Evolutionary conservation across 2,113 vertebrate genomes (phyloP).

Genomic region (Cyprinodon variegatus): DNA sequence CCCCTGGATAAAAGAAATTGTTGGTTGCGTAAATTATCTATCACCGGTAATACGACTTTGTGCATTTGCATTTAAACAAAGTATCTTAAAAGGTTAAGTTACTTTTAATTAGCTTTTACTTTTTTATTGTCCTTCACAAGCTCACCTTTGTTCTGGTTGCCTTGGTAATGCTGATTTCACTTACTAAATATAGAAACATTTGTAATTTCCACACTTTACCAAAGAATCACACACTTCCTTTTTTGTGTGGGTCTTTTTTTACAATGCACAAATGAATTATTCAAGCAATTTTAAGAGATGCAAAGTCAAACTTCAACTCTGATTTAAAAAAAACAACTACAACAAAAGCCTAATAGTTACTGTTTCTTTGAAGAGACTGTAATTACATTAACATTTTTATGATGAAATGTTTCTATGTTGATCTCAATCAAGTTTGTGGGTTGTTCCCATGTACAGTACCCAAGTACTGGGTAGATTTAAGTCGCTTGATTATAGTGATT

Average conservation of each 20-base stretch:
- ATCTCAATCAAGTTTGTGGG: slow-evolving; percentile 25
- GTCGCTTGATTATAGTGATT: not conserved
- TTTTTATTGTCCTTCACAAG: too few relatives aligned
- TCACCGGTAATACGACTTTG: too few relatives aligned
- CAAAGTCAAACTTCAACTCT: slow-evolving; percentile 12
- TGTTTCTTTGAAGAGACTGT: slow-evolving; percentile 6
- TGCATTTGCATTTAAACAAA: too few relatives aligned
- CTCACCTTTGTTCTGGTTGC: too few relatives aligned
- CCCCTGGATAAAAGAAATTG: too few relatives aligned
- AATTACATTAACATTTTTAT: slow-evolving; percentile 44
- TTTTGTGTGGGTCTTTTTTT: slow-evolving; percentile 5
- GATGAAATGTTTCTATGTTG: slow-evolving; percentile 13
- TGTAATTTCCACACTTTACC: not conserved
- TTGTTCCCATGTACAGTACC: slow-evolving; percentile 8
- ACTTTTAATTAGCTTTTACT: too few relatives aligned
- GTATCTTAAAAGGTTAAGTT: too few relatives aligned
- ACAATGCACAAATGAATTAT: slow-evolving; percentile 31
- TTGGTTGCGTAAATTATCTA: too few relatives aligned
- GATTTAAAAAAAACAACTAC: slow-evolving; percentile 7
- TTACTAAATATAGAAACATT: not conserved
- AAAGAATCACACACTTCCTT: not conserved
- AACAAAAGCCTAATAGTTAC: not conserved
- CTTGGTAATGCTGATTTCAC: not conserved
- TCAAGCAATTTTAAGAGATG: slow-evolving; percentile 37
- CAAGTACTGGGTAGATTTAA: slow-evolving; percentile 24